Percentiles rank a stretch among this genome's conserved stretches.
Evolutionary conservation across 2,113 vertebrate species (phyloP).

Genomic region (Bothrops jararaca): DNA sequence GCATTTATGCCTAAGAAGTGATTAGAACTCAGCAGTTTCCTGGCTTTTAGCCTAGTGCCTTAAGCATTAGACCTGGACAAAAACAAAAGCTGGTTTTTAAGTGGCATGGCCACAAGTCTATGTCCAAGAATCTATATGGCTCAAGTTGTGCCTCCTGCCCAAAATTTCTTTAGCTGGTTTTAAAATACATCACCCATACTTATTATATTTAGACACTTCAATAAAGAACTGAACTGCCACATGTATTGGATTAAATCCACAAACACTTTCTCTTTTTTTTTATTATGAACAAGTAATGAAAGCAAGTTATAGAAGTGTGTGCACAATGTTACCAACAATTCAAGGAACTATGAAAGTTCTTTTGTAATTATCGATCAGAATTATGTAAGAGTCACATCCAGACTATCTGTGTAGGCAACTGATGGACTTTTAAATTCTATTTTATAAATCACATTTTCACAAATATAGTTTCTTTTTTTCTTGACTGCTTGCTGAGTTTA

Average conservation of each 20-base stretch:
- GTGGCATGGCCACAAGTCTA: background rate
- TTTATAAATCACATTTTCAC: conserved; percentile 31
- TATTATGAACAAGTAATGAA: background rate
- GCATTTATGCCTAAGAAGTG: background rate
- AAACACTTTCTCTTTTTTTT: background rate
- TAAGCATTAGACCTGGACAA: background rate
- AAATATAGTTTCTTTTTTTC: conserved; percentile 38
- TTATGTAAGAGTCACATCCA: background rate
- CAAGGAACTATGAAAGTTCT: background rate
- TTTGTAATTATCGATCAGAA: conserved; percentile 15
- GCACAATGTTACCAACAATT: background rate
- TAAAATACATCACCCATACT: background rate
- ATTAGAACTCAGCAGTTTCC: background rate
- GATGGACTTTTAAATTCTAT: conserved; percentile 14
- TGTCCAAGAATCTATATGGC: background rate
- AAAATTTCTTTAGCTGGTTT: background rate
- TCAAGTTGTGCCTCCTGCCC: background rate
- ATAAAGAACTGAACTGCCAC: background rate
- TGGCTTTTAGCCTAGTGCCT: background rate
- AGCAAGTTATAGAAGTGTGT: background rate
- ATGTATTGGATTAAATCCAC: background rate
- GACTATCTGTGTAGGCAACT: conserved; percentile 3
- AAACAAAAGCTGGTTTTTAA: background rate
- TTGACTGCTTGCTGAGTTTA: conserved; percentile 30
- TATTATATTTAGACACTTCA: background rate